Evolutionary conservation across 2,113 vertebrate species (phyloP).

Genomic region (Cromileptes altivelis): DNA sequence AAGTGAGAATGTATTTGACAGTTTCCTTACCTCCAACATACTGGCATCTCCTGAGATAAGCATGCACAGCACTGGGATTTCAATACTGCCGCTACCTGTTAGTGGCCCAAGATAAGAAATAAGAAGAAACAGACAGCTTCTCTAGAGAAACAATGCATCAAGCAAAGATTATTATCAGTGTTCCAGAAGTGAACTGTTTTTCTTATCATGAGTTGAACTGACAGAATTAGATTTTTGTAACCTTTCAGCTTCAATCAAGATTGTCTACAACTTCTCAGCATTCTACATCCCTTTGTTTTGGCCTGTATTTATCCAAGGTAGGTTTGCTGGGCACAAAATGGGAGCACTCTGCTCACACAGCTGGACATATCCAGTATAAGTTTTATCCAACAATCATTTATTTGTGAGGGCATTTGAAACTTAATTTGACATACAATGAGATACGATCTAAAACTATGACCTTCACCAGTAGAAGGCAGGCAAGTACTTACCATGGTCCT

Average conservation of each 20-base stretch:
- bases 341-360: background rate
- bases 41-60: constrained; percentile 86
- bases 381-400: background rate
- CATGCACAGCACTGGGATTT: constrained; percentile 91
- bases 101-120: background rate
- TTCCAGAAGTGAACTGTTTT: background rate
- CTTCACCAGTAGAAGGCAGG: background rate
- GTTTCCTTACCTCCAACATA: constrained; percentile 85
- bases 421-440: background rate
- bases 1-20: background rate
- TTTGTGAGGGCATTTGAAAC: background rate
- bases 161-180: background rate
- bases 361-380: background rate
- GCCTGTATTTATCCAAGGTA: background rate
- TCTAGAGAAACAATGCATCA: background rate
- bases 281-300: background rate
- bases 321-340: background rate
- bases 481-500: background rate
- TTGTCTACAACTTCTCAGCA: background rate
- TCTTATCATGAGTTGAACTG: background rate
- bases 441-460: background rate
- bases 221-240: background rate
- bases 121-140: background rate
- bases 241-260: background rate
- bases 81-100: constrained; percentile 88